Evolutionary conservation across 2,888 invertebrate genomes (phyloP).

Genomic region (Pemphredon lugubris): DNA sequence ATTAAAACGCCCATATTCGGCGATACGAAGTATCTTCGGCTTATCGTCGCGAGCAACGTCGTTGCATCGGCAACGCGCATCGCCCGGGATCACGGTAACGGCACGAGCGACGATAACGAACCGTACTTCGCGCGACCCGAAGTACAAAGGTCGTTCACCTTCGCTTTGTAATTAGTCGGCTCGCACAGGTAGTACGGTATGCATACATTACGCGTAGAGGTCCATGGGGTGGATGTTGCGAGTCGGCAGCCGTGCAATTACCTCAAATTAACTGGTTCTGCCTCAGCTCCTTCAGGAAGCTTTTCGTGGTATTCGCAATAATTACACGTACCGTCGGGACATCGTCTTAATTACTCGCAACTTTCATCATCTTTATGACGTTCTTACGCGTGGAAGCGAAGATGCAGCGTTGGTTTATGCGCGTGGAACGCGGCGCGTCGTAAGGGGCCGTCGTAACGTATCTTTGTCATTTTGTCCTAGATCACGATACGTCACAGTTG

Average conservation of each 20-base stretch:
- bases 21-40: no score
- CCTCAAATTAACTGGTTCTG: slow-evolving; percentile 40
- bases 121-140: not conserved
- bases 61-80: no score
- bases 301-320: slow-evolving; percentile 18
- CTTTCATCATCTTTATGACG: not conserved
- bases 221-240: slow-evolving; percentile 22
- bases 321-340: slow-evolving; percentile 4
- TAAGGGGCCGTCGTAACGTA: no score
- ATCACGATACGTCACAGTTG: no score
- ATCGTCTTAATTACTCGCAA: slow-evolving; percentile 15
- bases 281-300: slow-evolving; percentile 11
- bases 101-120: not conserved
- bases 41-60: no score
- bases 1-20: no score
- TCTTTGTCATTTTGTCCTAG: no score
- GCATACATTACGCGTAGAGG: slow-evolving; percentile 32
- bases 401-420: not conserved
- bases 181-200: slow-evolving; percentile 10
- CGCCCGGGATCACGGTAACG: not conserved
- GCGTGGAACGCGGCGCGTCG: not conserved
- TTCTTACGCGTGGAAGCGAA: not conserved
- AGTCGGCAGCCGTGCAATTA: slow-evolving; percentile 44
- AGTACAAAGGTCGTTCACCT: slow-evolving; percentile 2
- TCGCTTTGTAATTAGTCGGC: slow-evolving; percentile 30